phyloP scores from a whole-genome alignment of 1,140 invertebrate genomes.

The Diabrotica undecimpunctata region DNA sequence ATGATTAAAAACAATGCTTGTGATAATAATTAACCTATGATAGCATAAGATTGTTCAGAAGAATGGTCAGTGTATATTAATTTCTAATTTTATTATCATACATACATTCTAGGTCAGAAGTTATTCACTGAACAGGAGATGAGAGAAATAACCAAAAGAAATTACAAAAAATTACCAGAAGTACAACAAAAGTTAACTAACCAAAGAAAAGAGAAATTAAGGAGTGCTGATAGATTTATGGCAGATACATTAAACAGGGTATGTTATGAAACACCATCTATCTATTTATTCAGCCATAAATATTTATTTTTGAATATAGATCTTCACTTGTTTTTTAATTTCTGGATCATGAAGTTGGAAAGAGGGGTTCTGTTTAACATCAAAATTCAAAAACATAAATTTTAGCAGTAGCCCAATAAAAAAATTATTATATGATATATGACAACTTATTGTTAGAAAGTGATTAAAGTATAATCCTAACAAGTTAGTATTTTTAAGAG shows the following conservation, averaged over 20 bases:
- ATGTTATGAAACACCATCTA: slow-evolving; percentile 18
- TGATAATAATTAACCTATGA: no score
- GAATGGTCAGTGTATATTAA: not conserved
- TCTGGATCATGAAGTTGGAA: not conserved
- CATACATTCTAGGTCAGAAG: slow-evolving; percentile 17
- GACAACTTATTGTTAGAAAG: no score
- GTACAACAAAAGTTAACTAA: slow-evolving; percentile 35
- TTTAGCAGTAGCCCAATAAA: no score
- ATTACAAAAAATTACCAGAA: slow-evolving; percentile 44
- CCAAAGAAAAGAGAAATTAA: slow-evolving; percentile 31
- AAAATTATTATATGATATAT: no score
- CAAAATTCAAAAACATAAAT: no score
- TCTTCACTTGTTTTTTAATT: not conserved
- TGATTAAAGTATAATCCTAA: no score
- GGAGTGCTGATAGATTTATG: slow-evolving; percentile 39
- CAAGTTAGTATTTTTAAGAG: no score
- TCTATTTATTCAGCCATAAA: slow-evolving; percentile 6
- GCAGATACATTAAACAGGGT: slow-evolving; percentile 43
- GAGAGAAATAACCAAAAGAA: slow-evolving; percentile 40
- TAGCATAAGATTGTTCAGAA: no score
- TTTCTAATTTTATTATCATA: not conserved
- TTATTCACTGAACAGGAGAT: slow-evolving; percentile 41
- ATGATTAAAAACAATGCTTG: no score
- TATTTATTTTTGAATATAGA: not conserved
- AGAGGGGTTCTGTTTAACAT: no score